Evolutionary conservation across 2,797 vertebrate species (phyloP), one percentile per base, ranked within the genome.

Genomic region (Pelodytes ibericus): DNA sequence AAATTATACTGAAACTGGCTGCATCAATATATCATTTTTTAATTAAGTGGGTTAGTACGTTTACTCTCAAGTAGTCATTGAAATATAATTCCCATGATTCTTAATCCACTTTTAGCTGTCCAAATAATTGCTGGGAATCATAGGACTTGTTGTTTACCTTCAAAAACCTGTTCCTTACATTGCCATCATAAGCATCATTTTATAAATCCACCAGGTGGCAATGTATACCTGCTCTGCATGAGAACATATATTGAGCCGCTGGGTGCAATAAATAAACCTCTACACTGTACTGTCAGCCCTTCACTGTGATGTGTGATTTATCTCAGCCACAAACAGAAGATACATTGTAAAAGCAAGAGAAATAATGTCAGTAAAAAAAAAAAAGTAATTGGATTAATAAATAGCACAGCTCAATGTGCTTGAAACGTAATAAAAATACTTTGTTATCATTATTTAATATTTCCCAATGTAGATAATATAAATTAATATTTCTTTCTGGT

Each of bases 131-230:
- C n/a, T n/a, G n/a, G n/a, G n/a, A n/a, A n/a, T n/a, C n/a, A n/a
- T n/a, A n/a, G n/a, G n/a, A n/a, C n/a, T n/a, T n/a, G n/a, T n/a
- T n/a, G n/a, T n/a, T n/a, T n/a, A n/a, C n/a, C n/a, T n/a, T n/a
- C n/a, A n/a, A n/a, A n/a, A n/a, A n/a, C n/a, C n/a, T n/a, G n/a
- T n/a, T n/a, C n/a, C n/a, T n/a, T n/a, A n/a, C n/a, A n/a, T n/a
- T n/a, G n/a, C n/a, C n/a, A n/a, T n/a, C n/a, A n/a, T n/a, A n/a
- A n/a, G n/a, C n/a, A n/a, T n/a, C n/a, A n/a, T n/a, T n/a, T n/a
- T n/a, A n/a, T n/a, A n/a, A 36, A 31, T 18, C 64, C 77, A 74
- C 57, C 51, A 74, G 77, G 58, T 79, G 77, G 77, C 71, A 69
- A 3, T 44, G 57, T n/a, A 47, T 2, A 59, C 31, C n/a, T 30